Base-by-base conservation (phyloP, 2,113 vertebrate genomes). In the Tachysurus fulvidraco region DNA sequence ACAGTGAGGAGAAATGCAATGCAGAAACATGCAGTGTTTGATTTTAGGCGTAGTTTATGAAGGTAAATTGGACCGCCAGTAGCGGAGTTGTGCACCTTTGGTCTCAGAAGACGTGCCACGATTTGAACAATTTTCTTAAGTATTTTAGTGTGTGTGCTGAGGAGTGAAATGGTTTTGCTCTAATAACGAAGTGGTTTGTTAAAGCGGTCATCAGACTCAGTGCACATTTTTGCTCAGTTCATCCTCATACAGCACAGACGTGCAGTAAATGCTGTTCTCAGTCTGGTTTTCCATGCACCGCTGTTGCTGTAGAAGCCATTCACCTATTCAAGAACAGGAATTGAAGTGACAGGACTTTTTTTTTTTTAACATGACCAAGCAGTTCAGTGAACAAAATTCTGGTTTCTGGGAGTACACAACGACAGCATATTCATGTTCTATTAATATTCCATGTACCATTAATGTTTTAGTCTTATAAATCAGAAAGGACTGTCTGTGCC, bases 391-490 rank as follows among this genome's bases (percentile, higher is more conserved):
- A 67, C 4, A 60, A 65, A 77, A 9, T 50, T 16, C 19, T 44
- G 25, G 60, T n/a, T 79, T 67, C 25, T 55, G 12, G 14, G n/a
- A 28, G 5, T 65, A 78, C 36, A n/a, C 46, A 41, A 7, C 28
- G 9, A 52, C 21, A 81, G 55, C 30, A 41, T 25, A 81, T 81
- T 81, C 60, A 60, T 21, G 19, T 36, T 59, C 54, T 54, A 59
- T 80, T 80, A 30, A 30, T 23, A 55, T 67, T 67, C 59, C 62
- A 67, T 52, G 81, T 81, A 67, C 10, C 46, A 55, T 64, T 54
- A 41, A 67, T 19, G 77, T 81, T 81, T 36, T 77, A 78, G 25
- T 71, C 30, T 80, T 52, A 79, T 30, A 86, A 57, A 86, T 55
- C 77, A 69, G 46, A 62, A 80, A 77, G 67, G 21, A 17, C 60